Evolutionary conservation across 2,888 invertebrate species (phyloP).

Genomic region (Thereva nobilitata): DNA sequence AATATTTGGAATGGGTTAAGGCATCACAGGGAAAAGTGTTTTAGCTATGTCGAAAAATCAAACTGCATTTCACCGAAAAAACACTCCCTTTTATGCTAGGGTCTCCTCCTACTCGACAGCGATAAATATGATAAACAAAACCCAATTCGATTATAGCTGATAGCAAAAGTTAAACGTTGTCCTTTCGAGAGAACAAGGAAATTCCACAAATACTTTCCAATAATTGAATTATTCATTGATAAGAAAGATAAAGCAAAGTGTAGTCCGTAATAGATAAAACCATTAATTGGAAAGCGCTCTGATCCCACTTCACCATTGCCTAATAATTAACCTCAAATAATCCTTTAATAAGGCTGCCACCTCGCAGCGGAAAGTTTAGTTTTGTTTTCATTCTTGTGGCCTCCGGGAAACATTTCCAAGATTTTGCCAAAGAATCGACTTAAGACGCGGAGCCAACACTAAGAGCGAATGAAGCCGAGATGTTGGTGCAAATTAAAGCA

Average conservation of each 20-base stretch:
- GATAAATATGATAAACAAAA: too few relatives aligned
- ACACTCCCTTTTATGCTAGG: too few relatives aligned
- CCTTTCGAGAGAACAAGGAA: too few relatives aligned
- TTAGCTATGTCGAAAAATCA: too few relatives aligned
- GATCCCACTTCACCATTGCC: constrained; percentile 14
- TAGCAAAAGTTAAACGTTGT: too few relatives aligned
- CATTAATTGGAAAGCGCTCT: constrained; percentile 33
- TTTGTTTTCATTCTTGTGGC: constrained; percentile 17
- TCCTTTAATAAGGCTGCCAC: constrained; percentile 13
- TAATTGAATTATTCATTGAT: too few relatives aligned
- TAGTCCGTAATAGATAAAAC: constrained; percentile 32
- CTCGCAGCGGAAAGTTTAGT: constrained; percentile 12
- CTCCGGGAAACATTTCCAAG: constrained; percentile 17
- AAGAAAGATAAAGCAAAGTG: not conserved
- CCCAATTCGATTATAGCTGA: too few relatives aligned
- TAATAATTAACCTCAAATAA: constrained; percentile 25
- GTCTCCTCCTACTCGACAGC: too few relatives aligned
- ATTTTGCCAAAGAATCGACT: constrained; percentile 7
- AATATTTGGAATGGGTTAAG: too few relatives aligned
- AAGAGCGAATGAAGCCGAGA: not conserved
- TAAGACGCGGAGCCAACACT: not conserved
- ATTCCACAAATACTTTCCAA: too few relatives aligned
- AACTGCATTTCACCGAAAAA: too few relatives aligned
- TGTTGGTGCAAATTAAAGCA: constrained; percentile 8
- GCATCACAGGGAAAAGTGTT: too few relatives aligned